phyloP scores from a whole-genome alignment of 2,888 invertebrate species.

The Thumatha senex region DNA sequence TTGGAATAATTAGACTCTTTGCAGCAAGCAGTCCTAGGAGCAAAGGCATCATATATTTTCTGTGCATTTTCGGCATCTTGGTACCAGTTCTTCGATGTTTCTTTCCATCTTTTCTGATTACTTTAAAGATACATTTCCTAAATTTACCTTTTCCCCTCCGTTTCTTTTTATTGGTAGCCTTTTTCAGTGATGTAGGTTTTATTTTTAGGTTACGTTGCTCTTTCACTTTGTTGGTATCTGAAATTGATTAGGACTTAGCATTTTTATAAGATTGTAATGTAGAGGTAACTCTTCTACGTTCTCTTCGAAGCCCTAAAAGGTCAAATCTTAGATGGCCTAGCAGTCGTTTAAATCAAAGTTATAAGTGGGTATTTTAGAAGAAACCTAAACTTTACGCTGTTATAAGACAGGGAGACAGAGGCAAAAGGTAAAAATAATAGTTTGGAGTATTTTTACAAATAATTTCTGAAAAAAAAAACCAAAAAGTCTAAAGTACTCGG shows the following conservation, averaged over 20 bases:
- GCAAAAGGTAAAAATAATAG: too few species aligned
- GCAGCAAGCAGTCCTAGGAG: conserved; percentile 85
- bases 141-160: conserved; percentile 50
- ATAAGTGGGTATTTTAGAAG: too few species aligned
- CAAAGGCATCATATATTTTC: conserved; percentile 84
- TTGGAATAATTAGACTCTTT: conserved; percentile 86
- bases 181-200: conserved; percentile 6
- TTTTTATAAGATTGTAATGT: too few species aligned
- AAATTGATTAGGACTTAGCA: background rate
- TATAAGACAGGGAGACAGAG: too few species aligned
- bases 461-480: too few species aligned
- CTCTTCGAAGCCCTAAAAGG: too few species aligned
- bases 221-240: conserved; percentile 14
- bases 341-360: too few species aligned
- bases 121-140: conserved; percentile 67
- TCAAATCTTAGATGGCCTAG: too few species aligned
- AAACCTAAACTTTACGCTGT: too few species aligned
- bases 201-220: background rate
- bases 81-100: conserved; percentile 40
- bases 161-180: conserved; percentile 32
- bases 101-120: conserved; percentile 47
- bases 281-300: too few species aligned
- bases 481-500: too few species aligned
- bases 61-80: conserved; percentile 57
- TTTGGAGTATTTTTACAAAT: too few species aligned